These are phyloP conservation scores for Rhea americana DNA, from an alignment of 2,113 vertebrate species.

Conservation along the genomic window DNA sequence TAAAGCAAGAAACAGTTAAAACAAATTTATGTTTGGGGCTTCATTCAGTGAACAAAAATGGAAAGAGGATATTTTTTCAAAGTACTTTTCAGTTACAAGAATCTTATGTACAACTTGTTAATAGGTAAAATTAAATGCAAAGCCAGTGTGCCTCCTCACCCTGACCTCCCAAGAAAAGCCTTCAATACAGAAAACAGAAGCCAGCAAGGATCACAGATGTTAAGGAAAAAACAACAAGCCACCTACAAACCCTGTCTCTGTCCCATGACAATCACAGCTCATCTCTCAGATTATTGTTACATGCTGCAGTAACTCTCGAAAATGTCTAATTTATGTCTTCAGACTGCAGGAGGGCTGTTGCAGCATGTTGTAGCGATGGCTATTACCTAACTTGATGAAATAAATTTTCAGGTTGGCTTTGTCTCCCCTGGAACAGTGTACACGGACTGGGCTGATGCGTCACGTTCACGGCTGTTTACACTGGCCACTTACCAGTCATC, in stretches of 20 bases:
- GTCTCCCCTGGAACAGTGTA: fast-evolving
- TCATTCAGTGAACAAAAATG: neutral
- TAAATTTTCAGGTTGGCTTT: neutral
- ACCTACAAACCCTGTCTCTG: neutral
- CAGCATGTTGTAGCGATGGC: neutral
- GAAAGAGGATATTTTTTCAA: neutral
- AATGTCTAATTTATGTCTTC: neutral
- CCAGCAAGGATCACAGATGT: neutral
- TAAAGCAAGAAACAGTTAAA: neutral
- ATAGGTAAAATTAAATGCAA: neutral
- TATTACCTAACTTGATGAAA: neutral
- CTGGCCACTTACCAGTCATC: neutral
- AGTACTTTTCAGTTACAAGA: neutral
- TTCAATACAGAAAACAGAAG: neutral
- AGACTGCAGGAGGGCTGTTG: neutral
- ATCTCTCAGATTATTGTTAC: neutral
- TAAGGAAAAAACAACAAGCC: neutral
- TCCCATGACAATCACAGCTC: neutral
- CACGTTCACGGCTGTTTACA: neutral
- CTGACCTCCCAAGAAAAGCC: neutral
- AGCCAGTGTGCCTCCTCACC: neutral
- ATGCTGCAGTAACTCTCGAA: neutral
- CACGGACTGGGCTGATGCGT: neutral
- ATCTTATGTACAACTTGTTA: neutral
- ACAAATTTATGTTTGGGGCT: neutral